A percentile compares a stretch with the other conserved stretches of the same genome.
Evolutionary conservation across 2,113 vertebrate species (phyloP).

Genomic region (Colinus virginianus): DNA sequence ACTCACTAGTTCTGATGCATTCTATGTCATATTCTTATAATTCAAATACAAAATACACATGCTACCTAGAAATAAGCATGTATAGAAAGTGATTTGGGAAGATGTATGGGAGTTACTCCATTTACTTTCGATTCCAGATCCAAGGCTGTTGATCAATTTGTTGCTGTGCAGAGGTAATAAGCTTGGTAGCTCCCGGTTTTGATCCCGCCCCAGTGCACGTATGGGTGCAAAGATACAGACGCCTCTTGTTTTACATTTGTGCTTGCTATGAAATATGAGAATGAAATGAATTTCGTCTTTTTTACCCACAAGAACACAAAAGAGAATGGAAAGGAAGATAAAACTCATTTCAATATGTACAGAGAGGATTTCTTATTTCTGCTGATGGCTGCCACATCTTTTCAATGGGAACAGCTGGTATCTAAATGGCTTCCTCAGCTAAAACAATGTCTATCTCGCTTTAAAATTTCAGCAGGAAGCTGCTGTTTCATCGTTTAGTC

Average conservation of each 20-base stretch:
- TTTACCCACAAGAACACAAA: constrained; percentile 19
- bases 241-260: not conserved
- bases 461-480: constrained; percentile 77
- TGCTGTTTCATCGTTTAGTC: constrained; percentile 75
- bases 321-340: constrained; percentile 42
- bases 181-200: not conserved
- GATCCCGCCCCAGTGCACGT: not conserved
- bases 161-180: not conserved
- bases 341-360: constrained; percentile 69
- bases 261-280: not conserved
- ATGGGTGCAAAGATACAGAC: not conserved
- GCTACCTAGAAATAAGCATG: not conserved
- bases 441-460: constrained; percentile 71
- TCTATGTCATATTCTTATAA: not conserved
- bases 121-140: not conserved
- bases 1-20: not conserved
- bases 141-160: not conserved
- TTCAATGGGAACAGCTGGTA: constrained; percentile 77
- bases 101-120: not conserved
- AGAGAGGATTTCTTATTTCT: constrained; percentile 59
- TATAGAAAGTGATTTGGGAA: not conserved
- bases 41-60: not conserved
- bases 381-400: constrained; percentile 73
- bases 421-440: constrained; percentile 76
- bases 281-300: constrained; percentile 42